Percentiles rank a stretch among this genome's conserved stretches.
Conservation (phyloP, 2,888 invertebrate species). For the Ecdyonurus torrentis region DNA sequence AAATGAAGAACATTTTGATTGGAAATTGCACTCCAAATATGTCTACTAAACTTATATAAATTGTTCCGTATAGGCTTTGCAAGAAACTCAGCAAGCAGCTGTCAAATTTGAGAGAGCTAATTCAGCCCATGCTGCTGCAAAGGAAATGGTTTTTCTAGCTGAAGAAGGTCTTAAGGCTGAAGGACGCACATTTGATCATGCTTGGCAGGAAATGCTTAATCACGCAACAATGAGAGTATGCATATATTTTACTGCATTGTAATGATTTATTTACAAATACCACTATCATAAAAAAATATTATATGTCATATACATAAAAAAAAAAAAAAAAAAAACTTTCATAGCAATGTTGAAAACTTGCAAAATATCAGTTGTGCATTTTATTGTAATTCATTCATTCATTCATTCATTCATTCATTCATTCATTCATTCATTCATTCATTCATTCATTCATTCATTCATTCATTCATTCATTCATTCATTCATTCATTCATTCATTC, state of each 20-base stretch:
- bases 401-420: background rate
- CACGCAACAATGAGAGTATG: constrained; percentile 60
- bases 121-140: constrained; percentile 76
- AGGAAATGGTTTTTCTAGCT: constrained; percentile 75
- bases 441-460: background rate
- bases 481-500: background rate
- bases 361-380: background rate
- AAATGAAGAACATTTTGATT: too few species aligned
- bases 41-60: constrained; percentile 4
- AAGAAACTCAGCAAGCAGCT: constrained; percentile 68
- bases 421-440: background rate
- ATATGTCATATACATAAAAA: too few species aligned
- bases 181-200: constrained; percentile 59
- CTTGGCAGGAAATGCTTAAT: constrained; percentile 93
- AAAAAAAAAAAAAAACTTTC: too few species aligned
- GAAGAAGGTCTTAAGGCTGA: constrained; percentile 49
- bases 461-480: background rate
- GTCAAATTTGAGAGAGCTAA: constrained; percentile 73
- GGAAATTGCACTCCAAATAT: too few species aligned
- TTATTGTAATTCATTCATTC: background rate
- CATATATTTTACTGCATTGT: too few species aligned
- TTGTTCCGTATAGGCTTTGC: constrained; percentile 51
- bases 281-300: too few species aligned
- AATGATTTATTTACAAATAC: too few species aligned
- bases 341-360: too few species aligned